Percentiles rank a stretch among this genome's conserved stretches.
phyloP scores from a whole-genome alignment of 1,140 invertebrate species.

The Penaeus japonicus region DNA sequence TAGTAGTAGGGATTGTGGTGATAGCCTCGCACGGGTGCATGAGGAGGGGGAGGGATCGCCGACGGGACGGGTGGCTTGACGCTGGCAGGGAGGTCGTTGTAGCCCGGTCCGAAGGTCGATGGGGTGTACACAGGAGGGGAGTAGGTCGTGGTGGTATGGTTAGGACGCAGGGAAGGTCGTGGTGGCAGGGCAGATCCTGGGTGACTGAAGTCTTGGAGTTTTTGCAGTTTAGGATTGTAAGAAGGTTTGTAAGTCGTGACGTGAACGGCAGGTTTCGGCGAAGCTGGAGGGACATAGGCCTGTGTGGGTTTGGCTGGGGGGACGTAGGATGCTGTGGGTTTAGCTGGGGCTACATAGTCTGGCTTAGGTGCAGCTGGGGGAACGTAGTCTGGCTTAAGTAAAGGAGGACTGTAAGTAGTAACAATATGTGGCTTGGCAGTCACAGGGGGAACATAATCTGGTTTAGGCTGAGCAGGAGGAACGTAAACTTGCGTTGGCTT shows the following conservation, averaged over 20 bases:
- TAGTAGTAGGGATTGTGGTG: neutral
- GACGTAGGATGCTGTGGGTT: too few relatives aligned
- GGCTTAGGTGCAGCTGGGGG: neutral
- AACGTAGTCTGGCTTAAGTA: too few relatives aligned
- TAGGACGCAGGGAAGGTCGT: neutral
- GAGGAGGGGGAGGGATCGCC: conserved; percentile 2
- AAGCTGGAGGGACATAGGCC: conserved; percentile 3
- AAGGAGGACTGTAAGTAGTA: too few relatives aligned
- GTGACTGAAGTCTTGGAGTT: conserved; percentile 39
- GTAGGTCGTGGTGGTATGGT: neutral
- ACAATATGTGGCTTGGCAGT: too few relatives aligned
- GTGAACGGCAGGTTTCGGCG: neutral
- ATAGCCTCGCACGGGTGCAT: conserved; percentile 1
- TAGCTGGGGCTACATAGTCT: too few relatives aligned
- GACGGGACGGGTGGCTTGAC: neutral
- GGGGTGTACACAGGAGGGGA: conserved; percentile 45
- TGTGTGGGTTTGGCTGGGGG: neutral
- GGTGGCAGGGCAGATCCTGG: neutral
- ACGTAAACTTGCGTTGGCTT: too few relatives aligned
- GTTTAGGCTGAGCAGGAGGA: neutral
- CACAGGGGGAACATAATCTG: neutral
- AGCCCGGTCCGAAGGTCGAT: conserved; percentile 12
- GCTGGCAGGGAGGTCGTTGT: conserved; percentile 19
- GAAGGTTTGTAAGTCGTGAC: conserved; percentile 44
- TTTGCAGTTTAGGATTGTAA: neutral